A percentile compares a stretch with the other conserved stretches of the same genome.
Conservation (phyloP, 2,888 invertebrate genomes). For the Stenolophus ochropezus region DNA sequence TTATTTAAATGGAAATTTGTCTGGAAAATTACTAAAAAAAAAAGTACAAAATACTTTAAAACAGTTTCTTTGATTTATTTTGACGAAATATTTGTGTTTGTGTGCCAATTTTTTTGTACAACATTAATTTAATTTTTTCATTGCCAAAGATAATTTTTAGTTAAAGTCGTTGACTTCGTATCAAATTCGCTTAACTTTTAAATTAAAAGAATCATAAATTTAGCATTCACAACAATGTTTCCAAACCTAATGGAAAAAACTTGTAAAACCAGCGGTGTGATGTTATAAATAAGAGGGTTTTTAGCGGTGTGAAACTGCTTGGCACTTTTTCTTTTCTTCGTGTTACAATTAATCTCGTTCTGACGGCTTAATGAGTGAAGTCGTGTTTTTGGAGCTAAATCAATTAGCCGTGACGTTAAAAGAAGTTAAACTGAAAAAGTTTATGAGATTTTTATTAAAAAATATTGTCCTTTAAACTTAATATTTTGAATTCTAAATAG, state of each 20-base stretch:
- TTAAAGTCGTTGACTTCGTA: conserved; percentile 15
- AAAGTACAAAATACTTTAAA: too few species aligned
- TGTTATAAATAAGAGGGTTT: conserved; percentile 22
- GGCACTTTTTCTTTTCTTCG: conserved; percentile 45
- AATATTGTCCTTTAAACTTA: too few species aligned
- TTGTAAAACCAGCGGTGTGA: too few species aligned
- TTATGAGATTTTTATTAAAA: too few species aligned
- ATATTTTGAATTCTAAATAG: too few species aligned
- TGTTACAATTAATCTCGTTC: conserved; percentile 46
- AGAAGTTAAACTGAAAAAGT: not conserved
- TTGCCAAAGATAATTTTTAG: conserved; percentile 24
- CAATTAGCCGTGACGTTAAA: not conserved
- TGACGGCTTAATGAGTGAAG: conserved; percentile 15
- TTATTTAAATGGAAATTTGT: too few species aligned
- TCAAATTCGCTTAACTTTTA: not conserved
- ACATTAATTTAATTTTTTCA: conserved; percentile 30
- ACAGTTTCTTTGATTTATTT: not conserved
- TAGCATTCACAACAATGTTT: not conserved
- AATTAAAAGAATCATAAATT: conserved; percentile 7
- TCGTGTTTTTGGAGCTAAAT: not conserved
- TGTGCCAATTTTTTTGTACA: conserved; percentile 30
- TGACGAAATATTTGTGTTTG: not conserved
- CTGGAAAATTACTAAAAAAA: too few species aligned
- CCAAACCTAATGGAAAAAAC: not conserved
- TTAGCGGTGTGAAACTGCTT: not conserved